These are phyloP conservation scores for Ficedula albicollis DNA, from an alignment of 2,797 vertebrate genomes.

Conservation along the genomic window DNA sequence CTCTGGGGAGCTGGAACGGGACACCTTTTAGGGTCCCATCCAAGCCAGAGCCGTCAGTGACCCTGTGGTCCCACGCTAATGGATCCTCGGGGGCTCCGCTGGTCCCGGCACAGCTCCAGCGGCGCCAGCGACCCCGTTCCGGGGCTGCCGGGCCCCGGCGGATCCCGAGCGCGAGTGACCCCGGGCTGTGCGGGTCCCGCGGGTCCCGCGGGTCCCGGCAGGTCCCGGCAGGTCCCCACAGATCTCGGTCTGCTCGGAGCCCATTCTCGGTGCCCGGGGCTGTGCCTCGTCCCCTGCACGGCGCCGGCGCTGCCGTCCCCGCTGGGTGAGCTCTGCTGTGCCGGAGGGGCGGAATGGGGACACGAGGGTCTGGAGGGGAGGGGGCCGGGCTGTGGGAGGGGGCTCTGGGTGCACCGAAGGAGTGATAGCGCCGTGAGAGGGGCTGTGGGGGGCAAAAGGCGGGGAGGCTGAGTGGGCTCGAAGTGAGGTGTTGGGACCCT, in stretches of 20 bases:
- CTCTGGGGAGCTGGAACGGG: background rate
- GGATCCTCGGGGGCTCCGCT: background rate
- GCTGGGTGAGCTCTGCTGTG: background rate
- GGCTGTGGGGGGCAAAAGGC: too few species aligned
- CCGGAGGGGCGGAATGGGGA: background rate
- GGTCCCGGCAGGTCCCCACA: too few species aligned
- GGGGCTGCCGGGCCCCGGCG: background rate
- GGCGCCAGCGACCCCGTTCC: background rate
- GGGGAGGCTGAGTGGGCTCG: too few species aligned
- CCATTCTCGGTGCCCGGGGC: background rate
- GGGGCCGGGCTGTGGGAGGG: background rate
- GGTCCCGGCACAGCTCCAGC: background rate
- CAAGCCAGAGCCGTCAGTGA: background rate
- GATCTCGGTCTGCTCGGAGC: background rate
- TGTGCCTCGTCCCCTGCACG: background rate
- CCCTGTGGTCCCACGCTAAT: fast-evolving
- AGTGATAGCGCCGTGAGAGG: fast-evolving
- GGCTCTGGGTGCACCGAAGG: background rate
- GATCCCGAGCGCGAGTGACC: background rate
- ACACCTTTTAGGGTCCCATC: too few species aligned
- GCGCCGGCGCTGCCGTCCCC: background rate
- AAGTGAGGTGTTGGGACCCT: background rate
- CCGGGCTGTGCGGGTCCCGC: background rate
- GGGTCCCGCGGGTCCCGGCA: background rate
- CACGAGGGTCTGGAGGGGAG: background rate